Base-by-base conservation (phyloP, 1,140 invertebrate genomes). In the Pogonomyrmex californicus region DNA sequence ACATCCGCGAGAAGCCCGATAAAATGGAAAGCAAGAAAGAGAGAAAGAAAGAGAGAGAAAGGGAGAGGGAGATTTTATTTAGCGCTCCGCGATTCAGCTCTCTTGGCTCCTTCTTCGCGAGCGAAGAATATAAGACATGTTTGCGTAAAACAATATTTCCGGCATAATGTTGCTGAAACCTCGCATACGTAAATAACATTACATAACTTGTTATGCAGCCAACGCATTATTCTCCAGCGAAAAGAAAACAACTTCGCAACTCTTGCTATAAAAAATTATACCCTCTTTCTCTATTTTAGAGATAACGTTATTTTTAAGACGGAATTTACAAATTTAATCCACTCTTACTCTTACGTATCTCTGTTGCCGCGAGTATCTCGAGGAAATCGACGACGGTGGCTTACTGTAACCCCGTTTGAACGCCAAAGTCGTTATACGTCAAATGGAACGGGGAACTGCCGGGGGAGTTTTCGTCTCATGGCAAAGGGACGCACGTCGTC, bases 1-100 rank as follows among this genome's bases (percentile, higher is more conserved):
- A 85, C 82, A 76, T 76, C 82, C 82, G 62, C 82, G 82, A 78
- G 82, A 44, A 77, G 82, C 56, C 49, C 82, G 54, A 86, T 70
- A 86, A 82, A 86, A 70, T 70, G 65, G 54, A 58, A 62, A 70
- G 65, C 38, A 58, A 66, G 70, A 76, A 10, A 83, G 23, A 60
- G 85, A 85, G 33, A 54, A 23, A 17, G 58, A 54, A 17, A 81
- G n/a, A 76, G 54, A 71, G 23, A 44, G 17, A n/a, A 68, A 62
- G 23, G 56, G 36, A 77, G 71, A 85, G 30, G 41, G 36, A 30
- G 71, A 65, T 6, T 65, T 78, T 86, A 78, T 86, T 78, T 86
- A 81, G 63, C 76, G 44, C 23, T 79, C 30, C 38, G 41, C 41
- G 54, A 83, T 73, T 17, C 56, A 38, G n/a, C 49, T 49, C 4